phyloP scores from a whole-genome alignment of 2,113 vertebrate genomes.

The Toxostoma redivivum region DNA sequence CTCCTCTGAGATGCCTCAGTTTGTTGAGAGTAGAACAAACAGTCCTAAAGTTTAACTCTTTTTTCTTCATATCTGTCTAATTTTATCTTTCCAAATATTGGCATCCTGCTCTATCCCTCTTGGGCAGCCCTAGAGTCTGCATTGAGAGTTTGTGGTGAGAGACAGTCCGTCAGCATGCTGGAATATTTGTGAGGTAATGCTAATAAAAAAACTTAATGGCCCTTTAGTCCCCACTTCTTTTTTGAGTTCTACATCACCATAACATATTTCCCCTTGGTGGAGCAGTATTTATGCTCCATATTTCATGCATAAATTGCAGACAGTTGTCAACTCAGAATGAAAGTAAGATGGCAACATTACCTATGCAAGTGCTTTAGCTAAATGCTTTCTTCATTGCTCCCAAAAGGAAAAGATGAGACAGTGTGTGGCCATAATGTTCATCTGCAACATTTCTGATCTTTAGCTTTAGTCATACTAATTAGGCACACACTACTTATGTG shows the following conservation, averaged over 20 bases:
- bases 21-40: neutral
- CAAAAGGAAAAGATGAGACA: neutral
- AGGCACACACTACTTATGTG: neutral
- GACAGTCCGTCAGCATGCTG: neutral
- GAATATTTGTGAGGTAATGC: neutral
- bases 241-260: neutral
- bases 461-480: neutral
- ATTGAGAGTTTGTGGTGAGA: neutral
- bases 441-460: neutral
- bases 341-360: neutral
- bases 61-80: neutral
- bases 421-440: neutral
- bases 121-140: neutral
- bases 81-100: neutral
- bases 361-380: conserved; percentile 4
- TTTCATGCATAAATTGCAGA: neutral
- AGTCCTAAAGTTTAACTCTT: neutral
- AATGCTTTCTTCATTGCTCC: conserved; percentile 20
- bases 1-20: neutral
- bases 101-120: neutral
- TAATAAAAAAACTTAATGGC: conserved; percentile 16
- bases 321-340: neutral
- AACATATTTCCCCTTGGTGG: neutral
- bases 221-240: neutral
- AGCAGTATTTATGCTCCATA: neutral